phyloP scores from a whole-genome alignment of 2,888 invertebrate genomes.

The Ormia ochracea region DNA sequence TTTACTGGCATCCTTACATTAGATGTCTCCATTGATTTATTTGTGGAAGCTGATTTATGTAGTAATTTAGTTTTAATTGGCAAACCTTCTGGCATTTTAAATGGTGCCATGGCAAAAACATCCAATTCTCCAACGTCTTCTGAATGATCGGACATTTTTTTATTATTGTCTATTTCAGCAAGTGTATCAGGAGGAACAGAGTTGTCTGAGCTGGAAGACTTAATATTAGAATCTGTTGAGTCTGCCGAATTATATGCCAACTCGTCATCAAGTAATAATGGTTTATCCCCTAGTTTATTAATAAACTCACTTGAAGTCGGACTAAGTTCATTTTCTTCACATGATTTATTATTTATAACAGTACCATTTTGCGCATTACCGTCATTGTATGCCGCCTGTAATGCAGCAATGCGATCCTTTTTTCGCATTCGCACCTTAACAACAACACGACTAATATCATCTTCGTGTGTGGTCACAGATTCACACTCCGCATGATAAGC shows the following conservation, averaged over 20 bases:
- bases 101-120: constrained; percentile 85
- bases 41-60: background rate
- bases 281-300: constrained; percentile 86
- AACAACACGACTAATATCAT: constrained; percentile 79
- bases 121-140: constrained; percentile 77
- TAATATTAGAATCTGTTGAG: constrained; percentile 63
- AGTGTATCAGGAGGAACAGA: constrained; percentile 57
- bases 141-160: background rate
- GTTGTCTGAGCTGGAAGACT: constrained; percentile 57
- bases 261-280: constrained; percentile 86
- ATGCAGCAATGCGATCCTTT: constrained; percentile 73
- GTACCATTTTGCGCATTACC: constrained; percentile 19
- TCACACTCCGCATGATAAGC: constrained; percentile 86
- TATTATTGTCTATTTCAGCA: constrained; percentile 66
- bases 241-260: constrained; percentile 81
- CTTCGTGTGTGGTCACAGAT: constrained; percentile 81
- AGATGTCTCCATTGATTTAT: background rate
- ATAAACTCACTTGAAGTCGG: constrained; percentile 80
- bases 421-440: constrained; percentile 78
- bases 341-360: constrained; percentile 36
- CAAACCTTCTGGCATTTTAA: constrained; percentile 76
- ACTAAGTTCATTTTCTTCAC: constrained; percentile 79
- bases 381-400: constrained; percentile 55
- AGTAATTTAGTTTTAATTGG: constrained; percentile 68
- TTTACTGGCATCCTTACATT: constrained; percentile 46